A percentile compares a stretch with the other conserved stretches of the same genome.
These are phyloP conservation scores for Nemapogon koenigi DNA, from an alignment of 2,888 invertebrate species.

Conservation along the genomic window DNA sequence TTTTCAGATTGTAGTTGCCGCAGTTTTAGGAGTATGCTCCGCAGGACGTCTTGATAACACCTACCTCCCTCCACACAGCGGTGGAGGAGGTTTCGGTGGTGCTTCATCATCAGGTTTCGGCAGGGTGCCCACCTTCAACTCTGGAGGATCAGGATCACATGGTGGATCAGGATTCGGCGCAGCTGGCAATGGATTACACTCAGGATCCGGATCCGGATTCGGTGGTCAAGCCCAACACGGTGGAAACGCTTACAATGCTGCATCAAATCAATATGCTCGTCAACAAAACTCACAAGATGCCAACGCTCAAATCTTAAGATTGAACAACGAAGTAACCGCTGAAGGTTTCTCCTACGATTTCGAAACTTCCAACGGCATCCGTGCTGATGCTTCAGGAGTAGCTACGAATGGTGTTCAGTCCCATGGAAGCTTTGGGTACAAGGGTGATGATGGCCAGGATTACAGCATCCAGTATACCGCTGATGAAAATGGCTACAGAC, in stretches of 20 bases:
- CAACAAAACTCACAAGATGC: conserved; percentile 36
- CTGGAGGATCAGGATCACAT: conserved; percentile 17
- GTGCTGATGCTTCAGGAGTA: conserved; percentile 50
- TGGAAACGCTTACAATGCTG: conserved; percentile 27
- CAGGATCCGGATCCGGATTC: conserved; percentile 17
- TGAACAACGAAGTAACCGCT: conserved; percentile 50
- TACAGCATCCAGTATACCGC: conserved; percentile 57
- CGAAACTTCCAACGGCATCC: conserved; percentile 56
- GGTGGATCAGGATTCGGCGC: conserved; percentile 15
- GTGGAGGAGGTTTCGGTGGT: conserved; percentile 12
- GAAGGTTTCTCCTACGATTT: conserved; percentile 55
- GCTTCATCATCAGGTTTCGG: conserved; percentile 19
- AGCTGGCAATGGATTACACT: conserved; percentile 17
- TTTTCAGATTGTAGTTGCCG: conserved; percentile 48
- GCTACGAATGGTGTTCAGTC: conserved; percentile 56
- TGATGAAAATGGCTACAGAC: conserved; percentile 56
- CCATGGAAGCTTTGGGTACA: conserved; percentile 55
- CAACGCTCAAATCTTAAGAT: conserved; percentile 42
- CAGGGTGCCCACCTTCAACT: conserved; percentile 20
- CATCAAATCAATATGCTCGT: conserved; percentile 18
- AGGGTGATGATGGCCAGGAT: conserved; percentile 57
- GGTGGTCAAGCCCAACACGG: conserved; percentile 21
- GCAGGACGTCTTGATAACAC: conserved; percentile 56
- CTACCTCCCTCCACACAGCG: conserved; percentile 42
- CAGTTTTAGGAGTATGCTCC: conserved; percentile 47